Conservation (phyloP, 2,888 invertebrate species). For the Rhimphoctona megacephalus region DNA sequence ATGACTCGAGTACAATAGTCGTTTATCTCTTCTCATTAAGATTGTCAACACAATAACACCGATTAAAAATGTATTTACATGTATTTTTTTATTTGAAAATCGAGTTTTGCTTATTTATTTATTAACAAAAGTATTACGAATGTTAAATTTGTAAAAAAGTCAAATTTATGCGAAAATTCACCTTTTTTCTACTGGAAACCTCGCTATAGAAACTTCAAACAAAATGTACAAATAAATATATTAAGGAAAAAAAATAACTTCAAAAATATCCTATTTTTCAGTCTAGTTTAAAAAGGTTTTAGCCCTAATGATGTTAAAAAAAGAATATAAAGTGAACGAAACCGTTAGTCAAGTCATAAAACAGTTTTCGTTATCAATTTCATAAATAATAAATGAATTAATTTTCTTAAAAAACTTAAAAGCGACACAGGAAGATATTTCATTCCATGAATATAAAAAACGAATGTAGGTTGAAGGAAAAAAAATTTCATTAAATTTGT, state of each 20-base stretch:
- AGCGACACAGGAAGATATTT: neutral
- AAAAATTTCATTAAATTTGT: neutral
- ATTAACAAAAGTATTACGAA: neutral
- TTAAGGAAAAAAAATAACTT: neutral
- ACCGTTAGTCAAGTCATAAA: neutral
- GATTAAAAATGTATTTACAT: slow-evolving; percentile 34
- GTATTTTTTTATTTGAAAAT: slow-evolving; percentile 43
- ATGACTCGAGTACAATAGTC: neutral
- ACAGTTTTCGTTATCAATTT: neutral
- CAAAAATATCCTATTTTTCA: neutral
- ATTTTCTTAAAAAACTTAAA: neutral
- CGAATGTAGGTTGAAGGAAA: neutral
- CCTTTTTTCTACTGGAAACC: neutral
- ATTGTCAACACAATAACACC: slow-evolving; percentile 48
- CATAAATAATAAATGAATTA: neutral
- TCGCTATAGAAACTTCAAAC: neutral
- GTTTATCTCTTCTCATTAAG: slow-evolving; percentile 41
- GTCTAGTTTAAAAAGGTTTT: neutral
- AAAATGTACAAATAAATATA: slow-evolving; percentile 5
- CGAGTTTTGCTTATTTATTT: slow-evolving; percentile 6
- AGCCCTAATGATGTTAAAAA: neutral
- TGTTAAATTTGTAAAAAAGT: neutral
- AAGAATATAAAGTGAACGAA: neutral
- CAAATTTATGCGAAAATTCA: neutral
- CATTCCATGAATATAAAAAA: neutral